Evolutionary conservation across 2,113 vertebrate species (phyloP).

Genomic region (Hyperopisus bebe): DNA sequence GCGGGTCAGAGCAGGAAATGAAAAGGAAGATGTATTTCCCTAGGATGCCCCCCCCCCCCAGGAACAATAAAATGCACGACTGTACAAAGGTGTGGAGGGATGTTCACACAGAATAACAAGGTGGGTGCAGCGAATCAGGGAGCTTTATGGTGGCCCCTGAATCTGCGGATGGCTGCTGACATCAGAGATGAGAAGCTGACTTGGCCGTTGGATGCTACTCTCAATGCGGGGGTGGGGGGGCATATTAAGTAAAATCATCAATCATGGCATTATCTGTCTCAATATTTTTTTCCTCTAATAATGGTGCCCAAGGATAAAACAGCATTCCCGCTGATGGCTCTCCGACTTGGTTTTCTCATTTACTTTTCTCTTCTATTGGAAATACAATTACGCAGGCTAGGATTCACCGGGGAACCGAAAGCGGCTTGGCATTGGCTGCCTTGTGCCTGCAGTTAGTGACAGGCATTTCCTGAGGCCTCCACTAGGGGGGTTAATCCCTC

Average conservation of each 20-base stretch:
- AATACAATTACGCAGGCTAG: not conserved
- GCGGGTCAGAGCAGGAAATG: not conserved
- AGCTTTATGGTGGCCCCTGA: not conserved
- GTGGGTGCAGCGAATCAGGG: not conserved
- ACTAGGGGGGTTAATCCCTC: not conserved
- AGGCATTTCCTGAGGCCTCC: not conserved
- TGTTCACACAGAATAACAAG: not conserved
- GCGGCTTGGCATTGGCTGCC: not conserved
- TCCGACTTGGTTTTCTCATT: not conserved
- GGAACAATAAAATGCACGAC: not conserved
- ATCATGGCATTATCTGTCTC: conserved; percentile 13
- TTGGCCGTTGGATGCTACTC: not conserved
- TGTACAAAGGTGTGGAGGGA: not conserved
- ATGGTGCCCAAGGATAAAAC: conserved; percentile 14
- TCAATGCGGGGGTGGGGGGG: not conserved
- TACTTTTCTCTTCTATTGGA: conserved; percentile 1
- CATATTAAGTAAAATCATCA: conserved; percentile 18
- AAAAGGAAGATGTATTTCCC: conserved; percentile 1
- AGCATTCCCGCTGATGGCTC: not conserved
- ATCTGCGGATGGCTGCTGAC: not conserved
- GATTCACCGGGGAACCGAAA: not conserved
- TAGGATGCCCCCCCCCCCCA: not conserved
- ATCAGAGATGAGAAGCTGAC: not conserved
- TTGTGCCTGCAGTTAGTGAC: not conserved
- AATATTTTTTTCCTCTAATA: not conserved